Evolutionary conservation across 2,113 vertebrate species (phyloP).

Genomic region (Leptosomus discolor): DNA sequence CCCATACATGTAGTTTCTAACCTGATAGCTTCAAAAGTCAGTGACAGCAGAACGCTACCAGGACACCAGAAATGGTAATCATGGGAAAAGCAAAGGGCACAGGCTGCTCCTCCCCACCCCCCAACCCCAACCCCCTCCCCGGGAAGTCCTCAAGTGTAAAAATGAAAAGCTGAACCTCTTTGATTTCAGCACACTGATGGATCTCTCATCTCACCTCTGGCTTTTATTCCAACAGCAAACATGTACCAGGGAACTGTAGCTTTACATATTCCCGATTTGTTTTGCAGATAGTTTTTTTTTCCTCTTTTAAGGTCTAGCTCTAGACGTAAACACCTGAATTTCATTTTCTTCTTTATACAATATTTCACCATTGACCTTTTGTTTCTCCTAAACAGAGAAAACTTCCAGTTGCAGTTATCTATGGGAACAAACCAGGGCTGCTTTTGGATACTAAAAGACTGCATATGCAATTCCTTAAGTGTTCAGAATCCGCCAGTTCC

Average conservation of each 20-base stretch:
- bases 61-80: too few species aligned
- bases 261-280: background rate
- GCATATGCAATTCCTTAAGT: accelerated
- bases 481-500: background rate
- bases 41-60: background rate
- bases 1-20: background rate
- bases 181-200: background rate
- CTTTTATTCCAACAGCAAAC: background rate
- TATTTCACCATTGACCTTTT: background rate
- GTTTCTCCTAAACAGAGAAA: background rate
- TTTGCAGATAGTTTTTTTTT: background rate
- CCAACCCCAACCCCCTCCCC: too few species aligned
- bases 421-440: background rate
- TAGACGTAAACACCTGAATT: background rate
- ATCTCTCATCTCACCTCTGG: background rate
- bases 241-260: background rate
- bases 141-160: background rate
- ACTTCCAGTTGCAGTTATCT: background rate
- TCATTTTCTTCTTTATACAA: background rate
- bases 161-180: background rate
- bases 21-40: background rate
- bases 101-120: too few species aligned
- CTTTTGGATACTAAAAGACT: background rate
- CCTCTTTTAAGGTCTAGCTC: background rate
- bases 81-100: background rate